A percentile compares a stretch with the other conserved stretches of the same genome.
Evolutionary conservation across 1,140 invertebrate species (phyloP).

Genomic region (Bombus pyrosoma): DNA sequence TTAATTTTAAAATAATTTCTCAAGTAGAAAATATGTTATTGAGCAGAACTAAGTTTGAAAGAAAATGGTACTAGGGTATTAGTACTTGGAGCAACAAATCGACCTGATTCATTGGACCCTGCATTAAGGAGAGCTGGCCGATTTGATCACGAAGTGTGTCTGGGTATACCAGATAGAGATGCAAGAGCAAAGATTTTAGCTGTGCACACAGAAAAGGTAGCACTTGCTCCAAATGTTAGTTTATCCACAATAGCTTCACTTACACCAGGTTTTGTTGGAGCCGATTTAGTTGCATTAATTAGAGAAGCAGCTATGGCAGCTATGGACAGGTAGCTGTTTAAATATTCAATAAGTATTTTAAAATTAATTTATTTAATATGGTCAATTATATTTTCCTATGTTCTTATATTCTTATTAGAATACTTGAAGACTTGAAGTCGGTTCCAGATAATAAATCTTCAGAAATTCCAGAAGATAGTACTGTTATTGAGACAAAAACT

Average conservation of each 20-base stretch:
- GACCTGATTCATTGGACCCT: conserved; percentile 96
- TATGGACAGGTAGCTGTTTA: conserved; percentile 85
- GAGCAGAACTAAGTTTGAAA: conserved; percentile 83
- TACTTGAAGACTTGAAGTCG: conserved; percentile 59
- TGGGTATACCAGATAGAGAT: conserved; percentile 95
- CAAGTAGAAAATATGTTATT: conserved; percentile 17
- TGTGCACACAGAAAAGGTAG: conserved; percentile 87
- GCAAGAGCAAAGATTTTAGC: conserved; percentile 90
- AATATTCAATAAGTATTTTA: conserved; percentile 6
- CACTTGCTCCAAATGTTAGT: conserved; percentile 87
- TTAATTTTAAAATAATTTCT: background rate
- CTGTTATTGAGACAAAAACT: conserved; percentile 29
- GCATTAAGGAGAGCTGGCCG: conserved; percentile 95
- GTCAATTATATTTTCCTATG: background rate
- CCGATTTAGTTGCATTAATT: conserved; percentile 94
- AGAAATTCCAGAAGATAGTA: conserved; percentile 28
- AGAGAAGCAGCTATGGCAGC: conserved; percentile 94
- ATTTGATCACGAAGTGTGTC: conserved; percentile 95
- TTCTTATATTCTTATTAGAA: conserved; percentile 33
- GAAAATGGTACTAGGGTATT: conserved; percentile 89
- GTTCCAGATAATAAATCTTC: conserved; percentile 32
- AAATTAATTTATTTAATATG: background rate
- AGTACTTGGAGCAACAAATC: conserved; percentile 97
- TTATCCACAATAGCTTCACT: conserved; percentile 89
- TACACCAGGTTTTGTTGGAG: conserved; percentile 98